Conservation (phyloP, 2,888 invertebrate genomes). For the Euplagia quadripunctaria region DNA sequence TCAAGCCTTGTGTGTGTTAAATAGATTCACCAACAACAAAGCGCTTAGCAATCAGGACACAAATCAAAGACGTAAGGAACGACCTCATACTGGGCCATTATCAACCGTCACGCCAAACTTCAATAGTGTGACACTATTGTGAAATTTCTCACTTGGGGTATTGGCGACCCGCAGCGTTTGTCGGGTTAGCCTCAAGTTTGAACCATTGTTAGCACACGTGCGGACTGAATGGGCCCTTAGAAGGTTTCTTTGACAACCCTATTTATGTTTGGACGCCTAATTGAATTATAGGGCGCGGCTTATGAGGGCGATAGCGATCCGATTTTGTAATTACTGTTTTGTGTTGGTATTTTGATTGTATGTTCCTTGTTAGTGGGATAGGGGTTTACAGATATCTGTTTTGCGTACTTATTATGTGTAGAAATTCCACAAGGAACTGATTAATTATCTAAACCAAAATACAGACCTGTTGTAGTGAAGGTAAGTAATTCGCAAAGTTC, state of each 20-base stretch:
- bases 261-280: conserved; percentile 79
- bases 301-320: conserved; percentile 70
- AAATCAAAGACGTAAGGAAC: conserved; percentile 63
- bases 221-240: conserved; percentile 77
- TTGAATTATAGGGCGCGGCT: conserved; percentile 80
- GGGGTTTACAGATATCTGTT: conserved; percentile 18
- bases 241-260: conserved; percentile 75
- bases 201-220: conserved; percentile 81
- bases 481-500: background rate
- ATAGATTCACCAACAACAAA: conserved; percentile 67
- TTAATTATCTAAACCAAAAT: background rate
- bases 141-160: conserved; percentile 77
- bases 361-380: conserved; percentile 25
- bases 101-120: conserved; percentile 78
- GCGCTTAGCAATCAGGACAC: conserved; percentile 67
- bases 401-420: background rate
- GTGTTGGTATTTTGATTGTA: conserved; percentile 40
- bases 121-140: conserved; percentile 83
- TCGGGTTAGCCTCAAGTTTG: conserved; percentile 66
- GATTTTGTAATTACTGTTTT: conserved; percentile 67
- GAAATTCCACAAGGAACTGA: background rate
- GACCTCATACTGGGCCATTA: conserved; percentile 80
- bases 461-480: background rate
- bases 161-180: conserved; percentile 79
- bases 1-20: conserved; percentile 60